Evolutionary conservation across 2,113 vertebrate species (phyloP).

Genomic region (Syngnathus scovelli): DNA sequence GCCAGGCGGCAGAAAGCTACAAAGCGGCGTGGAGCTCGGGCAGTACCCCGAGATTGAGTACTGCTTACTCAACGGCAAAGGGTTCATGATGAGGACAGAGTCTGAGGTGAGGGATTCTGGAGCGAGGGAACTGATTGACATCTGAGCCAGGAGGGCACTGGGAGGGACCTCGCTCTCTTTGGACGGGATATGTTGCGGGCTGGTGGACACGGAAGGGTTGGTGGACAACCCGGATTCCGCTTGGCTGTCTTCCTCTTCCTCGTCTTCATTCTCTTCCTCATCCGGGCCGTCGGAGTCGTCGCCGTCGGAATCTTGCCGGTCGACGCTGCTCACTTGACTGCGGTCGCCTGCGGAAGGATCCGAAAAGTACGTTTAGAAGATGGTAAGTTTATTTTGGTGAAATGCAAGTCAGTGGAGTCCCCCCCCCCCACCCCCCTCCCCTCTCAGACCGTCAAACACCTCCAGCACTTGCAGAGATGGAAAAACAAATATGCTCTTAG

Average conservation of each 20-base stretch:
- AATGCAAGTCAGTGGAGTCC: conserved; percentile 6
- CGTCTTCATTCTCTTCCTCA: conserved; percentile 88
- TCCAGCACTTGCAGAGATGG: conserved; percentile 44
- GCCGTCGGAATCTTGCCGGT: conserved; percentile 82
- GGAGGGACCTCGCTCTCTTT: conserved; percentile 80
- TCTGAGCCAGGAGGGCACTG: conserved; percentile 85
- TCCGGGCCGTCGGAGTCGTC: conserved; percentile 90
- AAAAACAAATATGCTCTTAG: conserved; percentile 58
- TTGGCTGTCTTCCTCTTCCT: conserved; percentile 97
- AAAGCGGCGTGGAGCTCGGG: conserved; percentile 37
- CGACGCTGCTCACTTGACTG: conserved; percentile 73
- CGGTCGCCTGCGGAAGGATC: conserved; percentile 76
- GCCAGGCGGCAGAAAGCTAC: conserved; percentile 43
- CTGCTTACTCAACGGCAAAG: conserved; percentile 71
- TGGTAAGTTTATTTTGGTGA: not conserved
- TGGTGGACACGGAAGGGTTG: conserved; percentile 86
- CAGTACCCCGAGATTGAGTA: conserved; percentile 70
- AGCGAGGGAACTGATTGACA: conserved; percentile 75
- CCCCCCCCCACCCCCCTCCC: too few relatives aligned
- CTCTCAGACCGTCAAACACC: conserved; percentile 16
- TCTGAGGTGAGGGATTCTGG: conserved; percentile 32
- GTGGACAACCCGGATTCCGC: conserved; percentile 90
- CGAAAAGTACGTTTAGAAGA: not conserved
- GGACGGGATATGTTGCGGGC: conserved; percentile 83
- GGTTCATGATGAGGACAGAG: conserved; percentile 42